Base-by-base conservation (phyloP, 2,888 invertebrate species). In the Brachypalpus laphriformis region DNA sequence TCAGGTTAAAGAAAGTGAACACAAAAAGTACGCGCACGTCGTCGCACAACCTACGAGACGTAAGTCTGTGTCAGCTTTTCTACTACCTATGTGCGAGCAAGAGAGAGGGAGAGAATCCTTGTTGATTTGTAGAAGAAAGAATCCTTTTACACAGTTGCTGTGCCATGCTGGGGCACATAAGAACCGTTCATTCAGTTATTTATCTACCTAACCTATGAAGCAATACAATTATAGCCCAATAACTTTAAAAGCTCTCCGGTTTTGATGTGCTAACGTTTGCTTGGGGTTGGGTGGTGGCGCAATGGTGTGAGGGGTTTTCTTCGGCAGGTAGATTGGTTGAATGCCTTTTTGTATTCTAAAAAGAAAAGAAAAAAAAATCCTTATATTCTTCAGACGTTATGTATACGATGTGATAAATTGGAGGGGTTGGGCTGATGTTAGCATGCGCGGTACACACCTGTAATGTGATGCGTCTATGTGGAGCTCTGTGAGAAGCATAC, bases 301-400 rank as follows among this genome's bases (percentile, higher is more conserved):
- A 16, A 7, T 18, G 37, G 87, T 71, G 75, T 57, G 66, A 28
- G 71, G 45, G 57, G 74, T 87, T 88, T 87, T 87, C 89, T 89
- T 89, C 89, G 89, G 90, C 91, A 91, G 91, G 91, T 91, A 91
- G 91, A 91, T 91, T 91, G 91, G 91, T 91, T 90, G 91, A 91
- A 85, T 85, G 80, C 51, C 80, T 85, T 85, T 85, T 81, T 75
- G 49, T 57, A 45, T 68, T 66, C 28, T 45, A 40, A 40, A n/a
- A n/a, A 37, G 3, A n/a, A 37, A 1, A n/a, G 3, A 3, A n/a
- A n/a, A 37, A 40, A 40, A 40, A 14, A 22, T 63, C 22, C 68
- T 75, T 61, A 56, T 78, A 75, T 77, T 47, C 49, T 37, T 65
- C 20, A 49, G 57, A 49, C 28, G 42, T 34, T 83, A 83, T 83